phyloP scores from a whole-genome alignment of 2,888 invertebrate species.

The Dioctria rufipes region DNA sequence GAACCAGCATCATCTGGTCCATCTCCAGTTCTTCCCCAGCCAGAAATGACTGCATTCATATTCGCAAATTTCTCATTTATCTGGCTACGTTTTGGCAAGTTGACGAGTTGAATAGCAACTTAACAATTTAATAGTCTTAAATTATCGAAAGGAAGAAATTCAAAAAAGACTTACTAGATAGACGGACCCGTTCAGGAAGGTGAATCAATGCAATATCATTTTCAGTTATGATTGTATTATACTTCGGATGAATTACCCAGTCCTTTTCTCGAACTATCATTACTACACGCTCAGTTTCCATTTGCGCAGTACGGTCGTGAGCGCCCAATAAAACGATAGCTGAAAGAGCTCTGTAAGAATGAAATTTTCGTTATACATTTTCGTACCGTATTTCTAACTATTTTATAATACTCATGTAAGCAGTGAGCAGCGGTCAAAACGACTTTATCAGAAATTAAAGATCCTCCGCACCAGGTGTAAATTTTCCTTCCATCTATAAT shows the following conservation, averaged over 20 bases:
- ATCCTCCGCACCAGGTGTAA: slow-evolving; percentile 47
- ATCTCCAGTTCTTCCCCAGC: slow-evolving; percentile 65
- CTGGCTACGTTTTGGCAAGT: slow-evolving; percentile 56
- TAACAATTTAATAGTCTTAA: background rate
- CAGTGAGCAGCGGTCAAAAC: slow-evolving; percentile 51
- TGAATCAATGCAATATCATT: slow-evolving; percentile 67
- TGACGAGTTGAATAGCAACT: slow-evolving; percentile 40
- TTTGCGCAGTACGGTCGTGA: background rate
- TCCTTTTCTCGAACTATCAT: background rate
- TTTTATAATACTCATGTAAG: slow-evolving; percentile 55
- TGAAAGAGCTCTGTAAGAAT: background rate
- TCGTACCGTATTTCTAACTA: background rate
- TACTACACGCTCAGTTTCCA: slow-evolving; percentile 7
- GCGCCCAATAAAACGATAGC: slow-evolving; percentile 27
- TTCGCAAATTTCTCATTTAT: background rate
- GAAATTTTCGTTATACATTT: background rate
- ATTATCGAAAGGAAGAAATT: too few relatives aligned
- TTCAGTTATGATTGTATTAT: slow-evolving; percentile 61
- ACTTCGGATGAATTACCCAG: slow-evolving; percentile 54
- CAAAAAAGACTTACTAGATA: background rate
- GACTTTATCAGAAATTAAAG: slow-evolving; percentile 26
- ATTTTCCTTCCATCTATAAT: background rate
- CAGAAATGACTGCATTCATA: slow-evolving; percentile 58
- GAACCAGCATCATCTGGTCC: slow-evolving; percentile 42
- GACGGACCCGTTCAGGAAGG: slow-evolving; percentile 51